These are phyloP conservation scores for Cephus sareptanus DNA, from an alignment of 2,888 invertebrate genomes.

Conservation along the genomic window DNA sequence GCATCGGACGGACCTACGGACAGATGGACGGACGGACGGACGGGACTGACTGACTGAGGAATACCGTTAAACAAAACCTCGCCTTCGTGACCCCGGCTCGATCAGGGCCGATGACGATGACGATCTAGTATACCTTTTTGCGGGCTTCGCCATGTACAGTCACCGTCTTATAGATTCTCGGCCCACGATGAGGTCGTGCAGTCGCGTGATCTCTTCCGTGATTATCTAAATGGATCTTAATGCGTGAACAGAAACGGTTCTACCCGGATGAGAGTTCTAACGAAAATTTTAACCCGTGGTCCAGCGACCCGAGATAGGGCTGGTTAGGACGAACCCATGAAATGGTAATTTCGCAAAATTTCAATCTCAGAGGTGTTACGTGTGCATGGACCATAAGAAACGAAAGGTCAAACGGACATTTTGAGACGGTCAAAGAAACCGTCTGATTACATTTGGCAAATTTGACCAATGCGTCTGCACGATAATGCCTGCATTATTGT, in stretches of 20 bases:
- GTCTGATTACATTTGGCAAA: conserved; percentile 13
- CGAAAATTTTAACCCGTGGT: neutral
- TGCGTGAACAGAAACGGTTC: conserved; percentile 10
- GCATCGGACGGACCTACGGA: conserved; percentile 44
- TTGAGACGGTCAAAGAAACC: conserved; percentile 8
- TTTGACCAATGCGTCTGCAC: conserved; percentile 9
- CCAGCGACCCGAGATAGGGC: neutral
- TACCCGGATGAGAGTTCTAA: neutral
- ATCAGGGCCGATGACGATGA: conserved; percentile 39
- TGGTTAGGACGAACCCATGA: neutral
- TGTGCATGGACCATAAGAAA: neutral
- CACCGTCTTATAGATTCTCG: conserved; percentile 3
- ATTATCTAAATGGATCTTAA: conserved; percentile 24
- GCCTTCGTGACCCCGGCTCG: conserved; percentile 53
- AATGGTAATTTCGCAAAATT: neutral
- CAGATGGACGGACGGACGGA: conserved; percentile 26
- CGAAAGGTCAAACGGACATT: neutral
- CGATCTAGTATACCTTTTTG: conserved; percentile 32
- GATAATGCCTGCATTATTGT: conserved; percentile 12
- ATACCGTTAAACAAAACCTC: conserved; percentile 64
- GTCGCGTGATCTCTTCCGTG: conserved; percentile 19
- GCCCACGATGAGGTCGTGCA: neutral
- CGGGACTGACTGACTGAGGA: conserved; percentile 14
- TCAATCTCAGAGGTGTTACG: neutral
- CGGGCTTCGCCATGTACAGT: neutral